Base-by-base conservation (phyloP, 2,888 invertebrate species). In the Drosophila incognita region DNA sequence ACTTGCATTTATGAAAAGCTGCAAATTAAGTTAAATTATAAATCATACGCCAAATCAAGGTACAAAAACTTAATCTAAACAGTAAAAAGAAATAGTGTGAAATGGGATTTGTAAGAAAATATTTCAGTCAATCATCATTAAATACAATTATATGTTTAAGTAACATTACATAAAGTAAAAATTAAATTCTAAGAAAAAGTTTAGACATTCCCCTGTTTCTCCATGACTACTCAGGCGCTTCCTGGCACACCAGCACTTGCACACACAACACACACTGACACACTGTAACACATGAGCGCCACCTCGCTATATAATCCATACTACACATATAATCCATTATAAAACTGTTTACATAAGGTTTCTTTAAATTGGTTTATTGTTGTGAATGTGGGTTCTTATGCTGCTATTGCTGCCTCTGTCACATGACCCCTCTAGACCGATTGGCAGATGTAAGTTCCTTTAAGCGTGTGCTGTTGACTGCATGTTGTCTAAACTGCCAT, bases 301-400 rank as follows among this genome's bases (percentile, higher is more conserved):
- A 49, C 27, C 21, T 27, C 36, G 33, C 27, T 8, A 31, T 27
- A 36, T 60, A 69, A 57, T 63, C 63, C 63, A 18, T 63, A 69
- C 61, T 15, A 60, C 82, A 76, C 74, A 82, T 81, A 76, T 76
- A 88, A 84, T 82, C 86, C 81, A 79, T 86, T 86, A 80, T 80
- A 78, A 88, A 80, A 69, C 87, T 86, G 89, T 88, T 84, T 84
- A 79, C 72, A 78, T 89, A 81, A 77, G 90, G 89, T 76, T 90
- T 90, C 90, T 79, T 83, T 83, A 90, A 88, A 89, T 90, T 90
- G 90, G 80, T 83, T 86, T 83, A 84, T 83, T 88, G 84, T 89
- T 77, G 74, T 67, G 72, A 35, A n/a, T 58, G 54, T 66, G 69
- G 48, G 15, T 40, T 33, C 56, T 51, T 13, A 2, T 61, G 31